phyloP scores from a whole-genome alignment of 2,888 invertebrate genomes.

The Cephus spinipes region DNA sequence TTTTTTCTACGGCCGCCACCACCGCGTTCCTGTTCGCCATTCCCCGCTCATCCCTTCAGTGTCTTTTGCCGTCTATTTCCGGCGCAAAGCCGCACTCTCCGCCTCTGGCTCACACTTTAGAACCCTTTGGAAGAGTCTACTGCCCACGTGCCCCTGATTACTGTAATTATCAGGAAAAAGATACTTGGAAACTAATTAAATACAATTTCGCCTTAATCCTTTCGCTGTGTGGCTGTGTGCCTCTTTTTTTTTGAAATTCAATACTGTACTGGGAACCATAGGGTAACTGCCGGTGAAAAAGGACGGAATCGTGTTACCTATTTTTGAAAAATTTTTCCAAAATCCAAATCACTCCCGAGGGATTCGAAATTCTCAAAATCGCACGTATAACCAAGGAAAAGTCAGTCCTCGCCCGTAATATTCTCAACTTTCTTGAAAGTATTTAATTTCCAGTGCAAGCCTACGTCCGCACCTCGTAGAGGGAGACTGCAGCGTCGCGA shows the following conservation, averaged over 20 bases:
- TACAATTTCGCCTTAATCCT: no score
- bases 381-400: conserved; percentile 10
- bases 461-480: conserved; percentile 25
- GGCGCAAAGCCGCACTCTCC: conserved; percentile 25
- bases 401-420: not conserved
- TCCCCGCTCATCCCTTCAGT: conserved; percentile 20
- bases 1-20: conserved; percentile 21
- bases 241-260: no score
- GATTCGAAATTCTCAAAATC: conserved; percentile 11
- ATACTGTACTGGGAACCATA: no score
- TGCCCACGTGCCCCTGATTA: conserved; percentile 64
- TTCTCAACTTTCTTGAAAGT: conserved; percentile 7
- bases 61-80: conserved; percentile 44
- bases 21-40: conserved; percentile 15
- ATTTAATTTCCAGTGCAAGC: conserved; percentile 24
- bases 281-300: no score
- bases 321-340: not conserved
- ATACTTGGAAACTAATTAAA: conserved; percentile 14
- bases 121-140: conserved; percentile 36
- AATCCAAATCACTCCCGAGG: conserved; percentile 16
- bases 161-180: conserved; percentile 57
- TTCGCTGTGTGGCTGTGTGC: no score
- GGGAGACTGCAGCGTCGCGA: conserved; percentile 33
- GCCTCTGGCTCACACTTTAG: conserved; percentile 33
- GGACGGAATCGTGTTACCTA: no score